Evolutionary conservation across 2,113 vertebrate species (phyloP).

Genomic region (Blennius ocellaris): DNA sequence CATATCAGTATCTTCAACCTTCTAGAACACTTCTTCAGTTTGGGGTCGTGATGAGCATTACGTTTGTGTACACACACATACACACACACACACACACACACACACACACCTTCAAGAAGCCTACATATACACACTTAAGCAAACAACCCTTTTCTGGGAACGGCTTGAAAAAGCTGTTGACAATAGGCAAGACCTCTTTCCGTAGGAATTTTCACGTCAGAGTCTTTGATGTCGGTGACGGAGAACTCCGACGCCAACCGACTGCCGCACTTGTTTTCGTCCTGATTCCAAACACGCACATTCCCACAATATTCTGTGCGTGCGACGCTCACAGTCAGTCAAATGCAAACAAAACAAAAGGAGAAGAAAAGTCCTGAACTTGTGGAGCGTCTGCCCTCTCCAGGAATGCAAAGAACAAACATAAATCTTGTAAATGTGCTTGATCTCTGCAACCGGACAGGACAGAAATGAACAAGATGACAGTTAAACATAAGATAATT

Average conservation of each 20-base stretch:
- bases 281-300: slow-evolving; percentile 54
- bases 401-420: slow-evolving; percentile 47
- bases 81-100: background rate
- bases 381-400: slow-evolving; percentile 14
- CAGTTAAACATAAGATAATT: slow-evolving; percentile 1
- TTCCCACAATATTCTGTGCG: slow-evolving; percentile 31
- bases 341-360: slow-evolving; percentile 1
- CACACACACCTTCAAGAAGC: no score
- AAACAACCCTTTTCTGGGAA: background rate
- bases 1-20: no score
- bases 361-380: slow-evolving; percentile 23
- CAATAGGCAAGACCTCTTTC: slow-evolving; percentile 33
- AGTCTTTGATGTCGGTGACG: slow-evolving; percentile 43
- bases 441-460: slow-evolving; percentile 27
- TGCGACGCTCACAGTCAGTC: slow-evolving; percentile 29
- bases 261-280: slow-evolving; percentile 57
- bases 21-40: no score
- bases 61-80: background rate
- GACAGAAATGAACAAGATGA: slow-evolving; percentile 21
- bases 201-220: slow-evolving; percentile 54
- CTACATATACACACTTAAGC: background rate
- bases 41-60: no score
- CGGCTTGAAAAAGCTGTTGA: slow-evolving; percentile 21
- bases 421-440: slow-evolving; percentile 59
- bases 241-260: slow-evolving; percentile 57